Percentiles rank a stretch among this genome's conserved stretches.
These are phyloP conservation scores for Laticauda laticaudata DNA, from an alignment of 2,113 vertebrate species.

Conservation along the genomic window DNA sequence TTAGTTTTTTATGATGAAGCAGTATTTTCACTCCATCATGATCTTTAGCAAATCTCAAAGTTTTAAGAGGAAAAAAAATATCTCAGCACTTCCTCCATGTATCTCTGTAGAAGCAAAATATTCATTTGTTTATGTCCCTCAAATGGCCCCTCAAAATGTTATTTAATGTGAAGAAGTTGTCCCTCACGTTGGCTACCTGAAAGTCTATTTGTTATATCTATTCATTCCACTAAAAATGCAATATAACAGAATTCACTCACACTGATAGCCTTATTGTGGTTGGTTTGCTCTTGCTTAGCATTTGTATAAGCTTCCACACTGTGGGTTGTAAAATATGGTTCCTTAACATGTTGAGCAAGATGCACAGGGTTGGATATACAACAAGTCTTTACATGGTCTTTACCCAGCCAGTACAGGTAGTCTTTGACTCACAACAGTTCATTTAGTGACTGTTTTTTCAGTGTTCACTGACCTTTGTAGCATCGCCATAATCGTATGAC, in stretches of 20 bases:
- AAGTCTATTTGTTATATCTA: background rate
- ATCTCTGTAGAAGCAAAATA: background rate
- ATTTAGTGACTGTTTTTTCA: no score
- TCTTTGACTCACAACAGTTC: no score
- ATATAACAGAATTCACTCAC: background rate
- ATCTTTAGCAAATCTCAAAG: background rate
- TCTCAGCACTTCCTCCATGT: background rate
- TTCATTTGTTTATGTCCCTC: background rate
- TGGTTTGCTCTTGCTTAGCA: background rate
- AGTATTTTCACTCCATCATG: slow-evolving; percentile 36
- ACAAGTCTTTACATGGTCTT: background rate
- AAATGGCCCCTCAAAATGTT: background rate
- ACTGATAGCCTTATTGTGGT: background rate
- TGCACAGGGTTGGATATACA: background rate
- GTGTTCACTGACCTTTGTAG: no score
- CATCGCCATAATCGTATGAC: no score
- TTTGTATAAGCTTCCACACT: background rate
- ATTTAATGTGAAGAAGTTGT: fast-evolving
- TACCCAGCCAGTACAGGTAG: background rate
- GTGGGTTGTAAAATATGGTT: background rate
- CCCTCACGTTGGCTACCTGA: no score
- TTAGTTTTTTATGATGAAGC: slow-evolving; percentile 15
- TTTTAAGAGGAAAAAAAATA: background rate
- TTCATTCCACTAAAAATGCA: background rate
- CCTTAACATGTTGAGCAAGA: background rate